A percentile compares a stretch with the other conserved stretches of the same genome.
These are phyloP conservation scores for Lophius piscatorius DNA, from an alignment of 2,113 vertebrate species.

Conservation along the genomic window DNA sequence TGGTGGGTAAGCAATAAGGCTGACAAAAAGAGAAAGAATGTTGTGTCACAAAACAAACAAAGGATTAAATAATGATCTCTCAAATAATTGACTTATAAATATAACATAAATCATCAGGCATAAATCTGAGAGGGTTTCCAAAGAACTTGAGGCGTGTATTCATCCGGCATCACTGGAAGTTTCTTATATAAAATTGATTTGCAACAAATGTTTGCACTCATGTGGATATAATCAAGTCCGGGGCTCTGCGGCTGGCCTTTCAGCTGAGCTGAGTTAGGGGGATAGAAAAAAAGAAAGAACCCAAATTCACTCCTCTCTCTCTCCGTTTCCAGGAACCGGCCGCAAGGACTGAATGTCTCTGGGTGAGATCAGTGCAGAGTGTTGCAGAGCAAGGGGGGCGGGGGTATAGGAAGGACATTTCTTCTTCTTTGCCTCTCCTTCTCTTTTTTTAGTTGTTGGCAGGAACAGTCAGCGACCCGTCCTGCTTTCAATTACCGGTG, in stretches of 20 bases:
- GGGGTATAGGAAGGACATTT: constrained; percentile 62
- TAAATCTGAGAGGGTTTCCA: constrained; percentile 42
- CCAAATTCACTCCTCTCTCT: constrained; percentile 54
- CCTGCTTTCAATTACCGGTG: constrained; percentile 81
- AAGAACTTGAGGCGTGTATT: constrained; percentile 60
- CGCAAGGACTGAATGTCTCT: constrained; percentile 64
- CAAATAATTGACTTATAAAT: constrained; percentile 33
- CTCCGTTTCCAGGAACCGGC: constrained; percentile 70
- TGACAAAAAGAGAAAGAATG: constrained; percentile 18
- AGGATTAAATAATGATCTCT: constrained; percentile 23
- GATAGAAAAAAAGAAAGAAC: constrained; percentile 38
- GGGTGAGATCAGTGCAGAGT: constrained; percentile 57
- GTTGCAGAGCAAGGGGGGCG: constrained; percentile 40
- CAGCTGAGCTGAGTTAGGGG: constrained; percentile 66
- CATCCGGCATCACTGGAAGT: constrained; percentile 75
- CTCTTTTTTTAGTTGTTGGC: constrained; percentile 52
- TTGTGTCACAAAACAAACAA: constrained; percentile 37
- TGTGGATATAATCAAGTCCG: constrained; percentile 80
- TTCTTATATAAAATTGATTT: constrained; percentile 81
- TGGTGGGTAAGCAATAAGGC: constrained; percentile 15
- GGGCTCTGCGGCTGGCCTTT: constrained; percentile 68
- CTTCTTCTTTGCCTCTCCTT: constrained; percentile 38
- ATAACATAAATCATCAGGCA: constrained; percentile 17
- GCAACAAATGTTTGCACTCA: constrained; percentile 82
- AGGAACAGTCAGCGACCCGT: constrained; percentile 64